Evolutionary conservation across 2,797 vertebrate genomes (phyloP), one percentile per base, ranked within the genome.

Genomic region (Otolemur crassicaudatus): DNA sequence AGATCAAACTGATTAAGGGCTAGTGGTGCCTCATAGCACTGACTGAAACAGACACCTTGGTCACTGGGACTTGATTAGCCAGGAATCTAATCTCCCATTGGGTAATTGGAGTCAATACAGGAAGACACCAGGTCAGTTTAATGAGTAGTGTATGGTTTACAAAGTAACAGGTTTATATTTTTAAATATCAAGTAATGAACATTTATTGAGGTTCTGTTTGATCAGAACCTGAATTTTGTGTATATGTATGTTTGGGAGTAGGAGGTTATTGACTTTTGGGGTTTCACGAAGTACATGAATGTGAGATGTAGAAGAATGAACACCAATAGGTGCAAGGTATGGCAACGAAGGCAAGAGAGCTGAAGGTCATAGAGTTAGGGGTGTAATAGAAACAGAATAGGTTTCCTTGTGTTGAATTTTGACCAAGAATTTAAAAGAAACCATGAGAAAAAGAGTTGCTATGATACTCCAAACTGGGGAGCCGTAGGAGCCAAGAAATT

Each of bases 371-470:
- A 43, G 37, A 69, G 22, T 79, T 60, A 29, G 7, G 58, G 13
- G 27, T 43, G 16, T 65, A 34, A 37, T 7, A 72, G 43, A 17
- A 49, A 22, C 40, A 29, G 72, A 49, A 34, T 1, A 90, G 29
- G 14, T n/a, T 96, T 92, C n/a, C 37, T 90, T 56, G 46, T 89
- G 29, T 79, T 94, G 43, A 80, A 46, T 92, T 88, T 69, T 92
- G 43, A 81, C 29, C 19, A 12, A 58, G 17, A 58, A 85, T 91
- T 95, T 69, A 76, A 86, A 89, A 88, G 43, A 82, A 94, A 89
- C 5, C 29, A 70, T n/a, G 94, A 29, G n/a, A 79, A 93, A 82
- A 83, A 20, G 25, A 90, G 34, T n/a, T 56, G 23, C 20, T 67
- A 58, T 65, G 20, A 58, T 40, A 63, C 2, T 61, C 20, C 61